Percentiles rank a stretch among this genome's conserved stretches.
phyloP scores from a whole-genome alignment of 2,797 vertebrate species.

The Clarias platycephalus region DNA sequence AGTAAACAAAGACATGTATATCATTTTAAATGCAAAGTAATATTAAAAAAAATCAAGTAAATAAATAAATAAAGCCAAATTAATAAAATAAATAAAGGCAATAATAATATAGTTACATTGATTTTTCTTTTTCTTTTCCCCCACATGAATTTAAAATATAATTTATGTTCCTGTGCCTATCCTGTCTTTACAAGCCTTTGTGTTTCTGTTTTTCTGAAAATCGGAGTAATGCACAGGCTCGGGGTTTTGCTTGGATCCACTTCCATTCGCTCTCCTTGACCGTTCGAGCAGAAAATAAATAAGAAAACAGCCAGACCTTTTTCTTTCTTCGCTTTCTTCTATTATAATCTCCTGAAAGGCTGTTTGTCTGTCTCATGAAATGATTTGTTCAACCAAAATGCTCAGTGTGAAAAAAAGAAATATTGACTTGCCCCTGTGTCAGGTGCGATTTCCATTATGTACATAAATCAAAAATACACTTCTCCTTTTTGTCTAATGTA shows the following conservation, averaged over 20 bases:
- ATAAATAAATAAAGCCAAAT: no score
- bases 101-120: not conserved
- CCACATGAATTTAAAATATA: not conserved
- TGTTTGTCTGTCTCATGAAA: not conserved
- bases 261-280: not conserved
- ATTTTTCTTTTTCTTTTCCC: not conserved
- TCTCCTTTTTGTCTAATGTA: not conserved
- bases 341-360: not conserved
- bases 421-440: not conserved
- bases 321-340: not conserved
- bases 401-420: not conserved
- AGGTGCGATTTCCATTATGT: not conserved
- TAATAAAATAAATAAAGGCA: not conserved
- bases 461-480: not conserved
- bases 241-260: not conserved
- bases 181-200: not conserved
- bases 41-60: not conserved
- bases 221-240: not conserved
- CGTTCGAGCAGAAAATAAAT: conserved; percentile 4
- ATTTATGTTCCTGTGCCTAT: no score
- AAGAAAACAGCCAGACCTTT: not conserved
- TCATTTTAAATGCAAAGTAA: no score
- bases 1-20: no score
- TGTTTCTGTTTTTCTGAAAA: not conserved
- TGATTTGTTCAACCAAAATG: not conserved